Conservation (phyloP, 2,797 vertebrate species). For the Gallinago nigripennis region DNA sequence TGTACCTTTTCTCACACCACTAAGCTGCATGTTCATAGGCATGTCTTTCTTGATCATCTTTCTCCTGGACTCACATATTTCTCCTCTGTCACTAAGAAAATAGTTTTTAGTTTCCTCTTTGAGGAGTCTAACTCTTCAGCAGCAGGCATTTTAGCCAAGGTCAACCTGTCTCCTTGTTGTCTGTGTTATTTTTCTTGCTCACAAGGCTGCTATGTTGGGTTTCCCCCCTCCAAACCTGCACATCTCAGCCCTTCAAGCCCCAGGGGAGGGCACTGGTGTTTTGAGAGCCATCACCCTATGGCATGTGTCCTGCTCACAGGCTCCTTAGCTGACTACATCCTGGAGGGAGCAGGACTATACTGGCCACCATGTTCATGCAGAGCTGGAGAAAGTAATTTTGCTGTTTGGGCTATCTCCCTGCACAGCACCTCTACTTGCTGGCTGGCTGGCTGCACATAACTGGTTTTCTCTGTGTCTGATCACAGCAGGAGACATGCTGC, state of each 20-base stretch:
- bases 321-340: neutral
- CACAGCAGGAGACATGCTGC: neutral
- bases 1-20: neutral
- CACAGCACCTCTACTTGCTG: neutral
- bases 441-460: neutral
- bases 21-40: neutral
- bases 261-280: neutral
- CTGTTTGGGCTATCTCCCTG: neutral
- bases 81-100: neutral
- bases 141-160: neutral
- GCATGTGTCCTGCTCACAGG: neutral
- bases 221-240: accelerated
- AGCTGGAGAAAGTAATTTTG: neutral
- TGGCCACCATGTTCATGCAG: neutral
- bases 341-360: neutral
- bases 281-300: accelerated
- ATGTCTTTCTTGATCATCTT: neutral
- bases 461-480: neutral
- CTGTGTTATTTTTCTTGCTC: neutral
- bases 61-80: neutral
- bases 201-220: neutral
- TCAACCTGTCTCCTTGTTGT: neutral
- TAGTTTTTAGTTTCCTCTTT: neutral
- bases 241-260: neutral
- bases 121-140: neutral